Evolutionary conservation across 2,113 vertebrate species (phyloP).

Genomic region (Lampris megalopsis): DNA sequence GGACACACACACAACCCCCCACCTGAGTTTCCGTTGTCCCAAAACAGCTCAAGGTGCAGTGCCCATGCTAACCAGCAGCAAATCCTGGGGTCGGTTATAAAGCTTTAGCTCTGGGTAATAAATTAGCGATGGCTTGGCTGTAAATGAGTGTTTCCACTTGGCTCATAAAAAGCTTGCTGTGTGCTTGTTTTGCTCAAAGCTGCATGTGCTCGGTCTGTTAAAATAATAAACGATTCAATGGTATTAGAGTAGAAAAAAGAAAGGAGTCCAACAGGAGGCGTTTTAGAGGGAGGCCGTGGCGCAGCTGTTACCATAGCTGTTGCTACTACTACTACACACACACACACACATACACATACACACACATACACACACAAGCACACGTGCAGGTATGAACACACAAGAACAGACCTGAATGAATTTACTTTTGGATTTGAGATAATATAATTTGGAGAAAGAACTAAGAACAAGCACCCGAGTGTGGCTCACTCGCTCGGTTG

Average conservation of each 20-base stretch:
- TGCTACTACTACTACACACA: neutral
- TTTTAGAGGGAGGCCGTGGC: constrained; percentile 57
- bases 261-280: constrained; percentile 60
- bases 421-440: no score
- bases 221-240: constrained; percentile 74
- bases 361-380: neutral
- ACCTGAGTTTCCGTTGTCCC: constrained; percentile 60
- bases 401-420: neutral
- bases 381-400: neutral
- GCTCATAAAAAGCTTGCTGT: constrained; percentile 77
- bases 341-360: neutral
- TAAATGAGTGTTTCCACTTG: constrained; percentile 81
- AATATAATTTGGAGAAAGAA: no score
- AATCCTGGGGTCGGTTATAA: constrained; percentile 65
- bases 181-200: constrained; percentile 78
- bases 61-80: constrained; percentile 61
- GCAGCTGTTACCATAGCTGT: constrained; percentile 43
- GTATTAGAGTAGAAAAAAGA: constrained; percentile 57
- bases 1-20: constrained; percentile 54
- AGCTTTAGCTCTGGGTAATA: constrained; percentile 65
- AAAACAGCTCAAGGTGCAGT: constrained; percentile 61
- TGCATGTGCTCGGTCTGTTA: constrained; percentile 72
- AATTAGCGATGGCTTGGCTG: constrained; percentile 78
- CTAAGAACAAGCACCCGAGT: no score
- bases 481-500: no score